Base-by-base conservation (phyloP, 2,797 vertebrate species). In the Syngnathus rostellatus region DNA sequence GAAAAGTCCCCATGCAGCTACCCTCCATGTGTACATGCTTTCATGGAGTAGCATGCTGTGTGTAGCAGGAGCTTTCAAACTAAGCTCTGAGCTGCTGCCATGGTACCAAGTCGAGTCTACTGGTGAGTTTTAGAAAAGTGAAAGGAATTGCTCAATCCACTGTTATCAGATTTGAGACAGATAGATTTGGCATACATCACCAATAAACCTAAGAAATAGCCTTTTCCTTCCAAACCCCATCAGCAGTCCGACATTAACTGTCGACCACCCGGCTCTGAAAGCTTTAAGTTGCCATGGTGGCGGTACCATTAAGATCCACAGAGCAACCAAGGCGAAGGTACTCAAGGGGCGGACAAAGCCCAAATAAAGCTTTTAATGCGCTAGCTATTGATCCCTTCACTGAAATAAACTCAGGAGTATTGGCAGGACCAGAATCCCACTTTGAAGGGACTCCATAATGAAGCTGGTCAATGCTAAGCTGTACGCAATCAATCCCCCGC, bases 371-470 rank as follows among this genome's bases (percentile, higher is more conserved):
- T 90, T 89, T 92, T 91, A 92, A 91, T 92, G 89, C 83, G 79
- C 83, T 78, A 68, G 72, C 75, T 86, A 92, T 92, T 85, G 91
- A 92, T 90, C 86, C 73, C 72, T 74, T 77, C 73, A 80, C 85
- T 84, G 87, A 90, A 90, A 92, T 91, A 91, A 92, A 92, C 89
- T 89, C 85, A 69, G 85, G 77, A 86, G 80, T 90, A 91, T 92
- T 91, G 91, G 89, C 91, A 91, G 87, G 80, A 72, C 82, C 81
- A 84, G 88, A 91, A 91, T 91, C 88, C 85, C 82, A 86, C 89
- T 91, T 91, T 91, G 89, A 92, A 90, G 89, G 88, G 84, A 90
- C 90, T 91, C 90, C 83, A 91, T 92, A 91, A 92, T 91, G 88
- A 91, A 92, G 88, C 84, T 86, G 87, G 87, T 92, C 91, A 90